These are phyloP conservation scores for Rotaria magnacalcarata DNA, from an alignment of 2,888 invertebrate genomes.

Conservation along the genomic window DNA sequence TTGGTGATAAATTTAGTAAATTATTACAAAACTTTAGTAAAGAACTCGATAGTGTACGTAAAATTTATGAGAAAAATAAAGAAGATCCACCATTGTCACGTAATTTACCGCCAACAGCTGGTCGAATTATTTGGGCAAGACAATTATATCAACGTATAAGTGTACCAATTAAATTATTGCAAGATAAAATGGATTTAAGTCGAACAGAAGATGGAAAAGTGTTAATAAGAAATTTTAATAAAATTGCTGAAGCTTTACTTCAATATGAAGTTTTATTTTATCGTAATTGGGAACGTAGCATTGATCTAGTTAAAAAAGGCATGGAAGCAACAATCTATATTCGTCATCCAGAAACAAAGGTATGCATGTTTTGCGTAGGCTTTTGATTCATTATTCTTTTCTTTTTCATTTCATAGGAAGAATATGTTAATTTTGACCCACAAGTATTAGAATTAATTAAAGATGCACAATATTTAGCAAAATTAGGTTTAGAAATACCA, in stretches of 20 bases:
- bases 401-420: slow-evolving; percentile 33
- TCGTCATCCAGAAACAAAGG: slow-evolving; percentile 53
- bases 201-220: slow-evolving; percentile 48
- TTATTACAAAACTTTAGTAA: slow-evolving; percentile 64
- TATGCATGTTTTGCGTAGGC: background rate
- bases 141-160: slow-evolving; percentile 76
- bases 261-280: slow-evolving; percentile 60
- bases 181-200: slow-evolving; percentile 55
- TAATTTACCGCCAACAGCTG: slow-evolving; percentile 85
- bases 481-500: slow-evolving; percentile 58
- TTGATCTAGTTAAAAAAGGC: slow-evolving; percentile 56
- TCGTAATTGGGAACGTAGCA: slow-evolving; percentile 57
- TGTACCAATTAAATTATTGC: slow-evolving; percentile 68
- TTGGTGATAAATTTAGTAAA: slow-evolving; percentile 59
- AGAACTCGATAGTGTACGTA: slow-evolving; percentile 74
- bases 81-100: slow-evolving; percentile 81
- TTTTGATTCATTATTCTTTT: slow-evolving; percentile 34
- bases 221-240: slow-evolving; percentile 58
- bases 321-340: slow-evolving; percentile 63
- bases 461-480: slow-evolving; percentile 58
- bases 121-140: slow-evolving; percentile 72
- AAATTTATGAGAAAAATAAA: slow-evolving; percentile 77
- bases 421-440: slow-evolving; percentile 59
- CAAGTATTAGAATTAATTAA: slow-evolving; percentile 58
- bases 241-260: slow-evolving; percentile 59